Evolutionary conservation across 2,797 vertebrate species (phyloP).

Genomic region (Anniella stebbinsi): DNA sequence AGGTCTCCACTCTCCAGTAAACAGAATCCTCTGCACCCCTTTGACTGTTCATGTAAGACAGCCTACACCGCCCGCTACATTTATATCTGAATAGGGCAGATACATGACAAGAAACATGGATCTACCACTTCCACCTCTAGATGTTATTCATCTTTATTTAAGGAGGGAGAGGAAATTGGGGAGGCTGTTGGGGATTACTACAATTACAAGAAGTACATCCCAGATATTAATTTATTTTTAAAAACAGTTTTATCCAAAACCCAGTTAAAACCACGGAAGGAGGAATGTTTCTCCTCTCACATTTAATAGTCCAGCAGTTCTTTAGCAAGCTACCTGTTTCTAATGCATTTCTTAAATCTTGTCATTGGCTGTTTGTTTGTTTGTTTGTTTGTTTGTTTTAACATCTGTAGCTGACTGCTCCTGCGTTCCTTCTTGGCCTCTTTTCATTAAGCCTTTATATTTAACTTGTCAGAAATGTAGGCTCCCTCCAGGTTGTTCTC

Average conservation of each 20-base stretch:
- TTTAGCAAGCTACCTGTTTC: not conserved
- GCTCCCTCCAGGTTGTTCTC: not conserved
- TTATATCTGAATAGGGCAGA: not conserved
- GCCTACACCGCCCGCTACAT: not conserved
- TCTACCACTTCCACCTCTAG: too few relatives aligned
- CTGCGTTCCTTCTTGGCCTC: not conserved
- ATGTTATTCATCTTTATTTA: not conserved
- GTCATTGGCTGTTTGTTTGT: not conserved
- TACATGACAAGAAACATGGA: not conserved
- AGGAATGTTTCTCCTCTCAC: not conserved
- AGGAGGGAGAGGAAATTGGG: not conserved
- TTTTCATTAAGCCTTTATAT: slow-evolving; percentile 2
- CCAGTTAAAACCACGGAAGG: slow-evolving; percentile 2
- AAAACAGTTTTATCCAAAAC: not conserved
- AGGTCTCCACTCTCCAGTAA: not conserved
- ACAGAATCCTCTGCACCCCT: too few relatives aligned
- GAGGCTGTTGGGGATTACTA: too few relatives aligned
- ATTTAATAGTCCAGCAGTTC: not conserved
- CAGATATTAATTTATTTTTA: not conserved
- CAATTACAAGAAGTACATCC: too few relatives aligned
- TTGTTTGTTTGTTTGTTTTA: not conserved
- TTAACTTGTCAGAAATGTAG: slow-evolving; percentile 3
- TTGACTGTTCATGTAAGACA: too few relatives aligned
- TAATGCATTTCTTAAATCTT: not conserved
- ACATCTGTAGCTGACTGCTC: not conserved